Conservation (phyloP, 2,113 vertebrate genomes). For the Mobula birostris region DNA sequence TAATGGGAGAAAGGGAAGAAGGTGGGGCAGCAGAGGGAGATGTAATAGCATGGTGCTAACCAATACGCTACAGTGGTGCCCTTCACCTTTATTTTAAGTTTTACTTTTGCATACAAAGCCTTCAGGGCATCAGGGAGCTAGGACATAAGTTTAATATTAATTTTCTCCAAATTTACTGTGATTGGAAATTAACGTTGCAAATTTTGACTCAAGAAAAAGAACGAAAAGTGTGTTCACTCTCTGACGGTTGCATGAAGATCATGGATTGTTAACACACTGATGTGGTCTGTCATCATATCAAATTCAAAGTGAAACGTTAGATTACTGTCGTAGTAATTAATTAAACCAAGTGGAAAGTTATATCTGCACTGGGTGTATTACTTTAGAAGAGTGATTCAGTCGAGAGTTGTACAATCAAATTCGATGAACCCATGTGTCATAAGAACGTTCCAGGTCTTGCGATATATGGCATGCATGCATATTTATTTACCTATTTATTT, state of each 20-base stretch:
- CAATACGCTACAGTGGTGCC: too few relatives aligned
- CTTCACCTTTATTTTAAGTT: too few relatives aligned
- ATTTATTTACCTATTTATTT: too few relatives aligned
- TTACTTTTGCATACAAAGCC: background rate
- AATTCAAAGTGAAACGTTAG: background rate
- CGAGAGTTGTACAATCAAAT: background rate
- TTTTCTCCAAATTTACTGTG: background rate
- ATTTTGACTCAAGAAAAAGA: background rate
- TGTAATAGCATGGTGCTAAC: too few relatives aligned
- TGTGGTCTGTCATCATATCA: background rate
- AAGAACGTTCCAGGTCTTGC: background rate
- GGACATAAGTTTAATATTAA: background rate
- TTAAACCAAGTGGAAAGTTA: background rate
- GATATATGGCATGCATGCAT: too few relatives aligned
- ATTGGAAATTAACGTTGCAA: background rate
- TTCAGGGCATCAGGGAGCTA: background rate
- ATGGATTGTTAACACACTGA: background rate
- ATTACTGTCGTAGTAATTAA: background rate
- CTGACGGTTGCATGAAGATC: background rate
- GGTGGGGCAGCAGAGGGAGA: too few relatives aligned
- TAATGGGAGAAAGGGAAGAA: too few relatives aligned
- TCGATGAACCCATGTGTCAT: background rate
- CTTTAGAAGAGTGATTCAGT: background rate
- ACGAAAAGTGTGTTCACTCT: background rate
- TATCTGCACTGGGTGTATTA: background rate